Evolutionary conservation across 2,888 invertebrate species (phyloP), one percentile per base, ranked within the genome.

Genomic region (Caenorhabditis zanzibari): DNA sequence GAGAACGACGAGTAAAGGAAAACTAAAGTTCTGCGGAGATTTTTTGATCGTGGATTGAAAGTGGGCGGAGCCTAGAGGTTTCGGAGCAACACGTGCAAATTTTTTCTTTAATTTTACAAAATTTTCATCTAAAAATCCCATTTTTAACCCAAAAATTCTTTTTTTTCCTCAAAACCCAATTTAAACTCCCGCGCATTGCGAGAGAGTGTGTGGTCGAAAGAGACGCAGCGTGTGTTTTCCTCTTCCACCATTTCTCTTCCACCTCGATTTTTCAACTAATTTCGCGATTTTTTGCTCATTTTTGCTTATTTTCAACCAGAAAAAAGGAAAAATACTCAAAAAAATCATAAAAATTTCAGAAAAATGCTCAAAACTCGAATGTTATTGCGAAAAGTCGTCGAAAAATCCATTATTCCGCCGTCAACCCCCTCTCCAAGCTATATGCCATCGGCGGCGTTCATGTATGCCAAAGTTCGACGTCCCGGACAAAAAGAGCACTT

Each of bases 401-500:
- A 32, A 26, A 52, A 75, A 41, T 2, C 9, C 38, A n/a, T n/a
- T n/a, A n/a, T n/a, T 5, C 26, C 28, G 35, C 72, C 59, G 10
- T 22, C 61, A 44, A 24, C 68, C 1, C 54, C 64, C 10, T 54
- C 64, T 1, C 22, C 64, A 14, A 68, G 68, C 19, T 71, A 63
- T 35, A 35, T 77, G 38, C 82, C 82, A 12, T 77, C 77, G 12
- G 63, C 58, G 19, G 24, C 58, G 19, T 82, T 82, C 24, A 77
- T 82, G 68, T 52, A 79, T 26, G 56, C 44, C 22, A 49, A 69
- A 63, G 79, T 82, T 35, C 44, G 63, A 32, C 47, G 82, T 12
- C 82, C 82, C 14, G 77, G 77, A 1, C 71, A 80, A 56, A 83
- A 80, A 54, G 41, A 49, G 28, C 63, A 66, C 61, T 80, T 83